Base-by-base conservation (phyloP, 2,888 invertebrate species). In the Plemyria rubiginata region DNA sequence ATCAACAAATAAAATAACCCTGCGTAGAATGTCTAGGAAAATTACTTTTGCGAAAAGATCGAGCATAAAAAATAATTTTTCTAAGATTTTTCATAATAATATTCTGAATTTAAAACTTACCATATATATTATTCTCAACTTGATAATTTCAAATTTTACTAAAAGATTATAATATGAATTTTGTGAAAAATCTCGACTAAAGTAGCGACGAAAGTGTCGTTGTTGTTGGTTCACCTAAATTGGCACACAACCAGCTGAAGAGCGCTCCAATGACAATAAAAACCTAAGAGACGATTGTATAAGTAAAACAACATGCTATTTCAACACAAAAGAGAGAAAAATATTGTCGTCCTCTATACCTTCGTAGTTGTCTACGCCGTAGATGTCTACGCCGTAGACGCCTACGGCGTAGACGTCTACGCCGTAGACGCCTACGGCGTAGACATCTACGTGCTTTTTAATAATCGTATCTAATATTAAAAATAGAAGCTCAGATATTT, bases 241-340 rank as follows among this genome's bases (percentile, higher is more conserved):
- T 52, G 52, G 40, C 52, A 53, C 40, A 6, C n/a, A n/a, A 40
- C 40, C n/a, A 22, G 13, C 41, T 28, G 2, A 28, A 53, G 52
- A 41, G 52, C 13, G 4, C 41, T 53, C 7, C 40, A 16, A 40
- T 28, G 4, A 53, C 52, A 53, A 53, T 28, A 41, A 8, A 52
- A 52, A 22, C 38, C n/a, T 22, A 41, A 52, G 16, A 22, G 22
- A 5, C 22, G 28, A 9, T 3, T 9, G 16, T 9, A 1, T n/a
- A 45, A 16, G 45, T 45, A 16, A 45, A 45, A 16, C 11, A 15
- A 45, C 45, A 45, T 45, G 15, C 16, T 16, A 45, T 16, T 45
- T 6, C 15, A 43, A 43, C 41, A 15, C 2, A 13, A 15, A 11
- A 38, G 36, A 8, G n/a, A 13, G 15, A 15, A 7, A 43, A 43